Base-by-base conservation (phyloP, 2,888 invertebrate species). In the Acholoe squamosa region DNA sequence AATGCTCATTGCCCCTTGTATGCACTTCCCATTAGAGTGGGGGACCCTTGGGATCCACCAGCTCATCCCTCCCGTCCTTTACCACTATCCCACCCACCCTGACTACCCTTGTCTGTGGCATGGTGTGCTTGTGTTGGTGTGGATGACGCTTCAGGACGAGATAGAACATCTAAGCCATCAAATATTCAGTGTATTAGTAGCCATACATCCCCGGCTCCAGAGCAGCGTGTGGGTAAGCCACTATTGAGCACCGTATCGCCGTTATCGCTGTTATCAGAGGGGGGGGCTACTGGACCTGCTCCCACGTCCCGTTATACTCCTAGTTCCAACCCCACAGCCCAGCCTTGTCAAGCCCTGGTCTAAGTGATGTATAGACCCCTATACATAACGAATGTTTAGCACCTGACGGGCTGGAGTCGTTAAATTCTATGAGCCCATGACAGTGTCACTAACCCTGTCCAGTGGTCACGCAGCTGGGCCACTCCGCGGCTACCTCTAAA, bases 341-440 rank as follows among this genome's bases (percentile, higher is more conserved):
- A n/a, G 61, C n/a, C 28, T 5, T 76, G 76, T 76, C 76, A 76
- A 28, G 31, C 28, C 31, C 28, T 19, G 76, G n/a, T 14, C 76
- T 76, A 76, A 25, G 31, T 76, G 76, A 76, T 76, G 76, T 76
- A 76, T 76, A 31, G 76, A 76, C 28, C 3, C 28, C 31, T 28
- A 76, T 76, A 25, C 76, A 76, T 76, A 76, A 76, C 76, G 76
- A 76, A 28, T 31, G 76, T 25, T 76, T 76, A 76, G 25, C 61
- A n/a, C 61, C 61, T n/a, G 22, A n/a, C 61, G n/a, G 61, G 61
- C 61, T 19, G 61, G 22, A 61, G 61, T 61, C 61, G 61, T 61
- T 61, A 61, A 61, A 61, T 61, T 7, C 61, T 19, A n/a, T 19
- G 61, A 61, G 61, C 19, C n/a, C 5, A 7, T n/a, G 61, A 61